Percentiles rank a stretch among this genome's conserved stretches.
Conservation (phyloP, 2,113 vertebrate genomes). For the Clarias batrachus region DNA sequence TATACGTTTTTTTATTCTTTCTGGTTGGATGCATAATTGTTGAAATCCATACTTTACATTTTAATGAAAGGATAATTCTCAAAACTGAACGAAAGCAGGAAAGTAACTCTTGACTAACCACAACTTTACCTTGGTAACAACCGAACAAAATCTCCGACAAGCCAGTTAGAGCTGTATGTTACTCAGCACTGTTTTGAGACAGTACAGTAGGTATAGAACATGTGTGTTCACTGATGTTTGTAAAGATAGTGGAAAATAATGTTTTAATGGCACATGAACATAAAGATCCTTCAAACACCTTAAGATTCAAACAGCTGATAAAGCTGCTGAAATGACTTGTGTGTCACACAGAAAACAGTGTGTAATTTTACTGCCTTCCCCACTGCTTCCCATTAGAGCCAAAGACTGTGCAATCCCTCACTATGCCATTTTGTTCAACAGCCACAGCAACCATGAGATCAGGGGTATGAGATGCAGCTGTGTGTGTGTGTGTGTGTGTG, state of each 20-base stretch:
- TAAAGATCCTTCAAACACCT: background rate
- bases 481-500: constrained; percentile 33
- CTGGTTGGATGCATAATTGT: constrained; percentile 27
- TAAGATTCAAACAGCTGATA: constrained; percentile 8
- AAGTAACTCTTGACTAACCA: background rate
- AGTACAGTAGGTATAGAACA: too few relatives aligned
- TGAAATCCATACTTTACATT: background rate
- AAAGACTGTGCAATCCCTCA: constrained; percentile 64
- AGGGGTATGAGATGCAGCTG: constrained; percentile 49
- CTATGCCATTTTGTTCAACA: constrained; percentile 61
- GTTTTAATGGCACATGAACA: background rate
- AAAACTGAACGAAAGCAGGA: background rate
- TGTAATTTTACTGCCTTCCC: constrained; percentile 58
- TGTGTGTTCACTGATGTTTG: background rate
- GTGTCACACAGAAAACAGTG: constrained; percentile 27
- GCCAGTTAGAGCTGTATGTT: background rate
- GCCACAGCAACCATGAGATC: constrained; percentile 57
- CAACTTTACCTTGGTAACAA: background rate
- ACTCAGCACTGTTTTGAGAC: background rate
- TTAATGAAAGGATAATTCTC: background rate
- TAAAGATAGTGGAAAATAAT: background rate
- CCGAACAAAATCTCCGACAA: background rate
- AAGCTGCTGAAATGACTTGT: background rate
- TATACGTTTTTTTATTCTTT: constrained; percentile 40
- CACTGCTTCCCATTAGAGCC: constrained; percentile 68